Base-by-base conservation (phyloP, 2,888 invertebrate genomes). In the Catocala sponsa region DNA sequence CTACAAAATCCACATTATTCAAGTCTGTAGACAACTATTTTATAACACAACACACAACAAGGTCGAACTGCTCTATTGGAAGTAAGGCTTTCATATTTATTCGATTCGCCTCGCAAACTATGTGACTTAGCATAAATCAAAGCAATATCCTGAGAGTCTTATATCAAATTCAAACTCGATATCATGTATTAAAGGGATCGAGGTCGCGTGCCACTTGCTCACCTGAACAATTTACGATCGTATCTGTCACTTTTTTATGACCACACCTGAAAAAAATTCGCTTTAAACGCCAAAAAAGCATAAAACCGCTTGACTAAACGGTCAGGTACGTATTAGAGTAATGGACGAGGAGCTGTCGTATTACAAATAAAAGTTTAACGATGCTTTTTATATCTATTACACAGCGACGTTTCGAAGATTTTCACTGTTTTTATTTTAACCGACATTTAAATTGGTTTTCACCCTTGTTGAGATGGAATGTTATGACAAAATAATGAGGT, bases 351-450 rank as follows among this genome's bases (percentile, higher is more conserved):
- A 68, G 64, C 72, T 70, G 64, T 59, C 61, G 69, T 72, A 70
- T 72, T 67, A 69, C 54, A 74, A 72, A 78, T 79, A 77, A 77
- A 79, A 76, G 48, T 65, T 79, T 79, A 71, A 80, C 65, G 73
- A 69, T 63, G 55, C 46, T 13, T 12, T 44, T 68, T 68, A 59
- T 65, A 64, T 65, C 59, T 67, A 64, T 57, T 62, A 68, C 61
- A 55, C 49, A 56, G 47, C 60, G 65, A 65, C 63, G 58, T 68
- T 67, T 59, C 46, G 43, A 33, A 52, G 50, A 51, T 53, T 63
- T 33, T 32, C 43, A 51, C 11, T 65, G 52, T 48, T 41, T 59
- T 43, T 54, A 52, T 60, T 73, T 59, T 11, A 66, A 70, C 60
- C 42, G 38, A 52, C 62, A 51, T 59, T 59, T 44, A 65, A 63